Conservation (phyloP, 2,888 invertebrate genomes). For the Eilema sororculum region DNA sequence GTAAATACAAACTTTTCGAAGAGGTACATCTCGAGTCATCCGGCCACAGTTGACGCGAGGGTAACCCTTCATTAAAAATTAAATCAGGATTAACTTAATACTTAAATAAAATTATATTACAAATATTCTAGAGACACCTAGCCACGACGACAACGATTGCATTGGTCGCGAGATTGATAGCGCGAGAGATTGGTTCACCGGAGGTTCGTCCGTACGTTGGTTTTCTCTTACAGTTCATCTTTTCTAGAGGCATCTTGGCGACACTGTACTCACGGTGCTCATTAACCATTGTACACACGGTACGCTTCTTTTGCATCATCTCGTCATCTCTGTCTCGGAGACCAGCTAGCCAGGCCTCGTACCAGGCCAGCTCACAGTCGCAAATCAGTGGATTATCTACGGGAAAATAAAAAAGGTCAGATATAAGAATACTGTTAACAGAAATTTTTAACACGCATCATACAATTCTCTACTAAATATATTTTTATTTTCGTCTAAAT, state of each 20-base stretch:
- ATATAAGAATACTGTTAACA: not conserved
- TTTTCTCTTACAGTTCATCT: conserved; percentile 94
- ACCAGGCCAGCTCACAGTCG: conserved; percentile 96
- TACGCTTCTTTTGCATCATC: conserved; percentile 95
- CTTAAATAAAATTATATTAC: conserved; percentile 44
- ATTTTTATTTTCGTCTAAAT: not conserved
- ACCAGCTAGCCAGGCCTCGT: conserved; percentile 92
- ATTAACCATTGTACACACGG: conserved; percentile 92
- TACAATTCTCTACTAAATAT: too few relatives aligned
- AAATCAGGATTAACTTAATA: conserved; percentile 59
- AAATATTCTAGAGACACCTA: conserved; percentile 71
- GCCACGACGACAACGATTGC: conserved; percentile 64
- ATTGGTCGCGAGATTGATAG: conserved; percentile 62
- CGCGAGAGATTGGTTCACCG: conserved; percentile 59
- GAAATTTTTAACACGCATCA: not conserved
- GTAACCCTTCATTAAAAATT: conserved; percentile 65
- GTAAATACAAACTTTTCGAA: conserved; percentile 64
- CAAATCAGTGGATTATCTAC: conserved; percentile 96
- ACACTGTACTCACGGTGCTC: conserved; percentile 95
- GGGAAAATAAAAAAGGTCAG: conserved; percentile 31
- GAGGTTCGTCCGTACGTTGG: conserved; percentile 77
- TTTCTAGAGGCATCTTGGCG: conserved; percentile 93
- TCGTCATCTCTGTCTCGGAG: conserved; percentile 94
- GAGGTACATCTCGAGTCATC: conserved; percentile 69
- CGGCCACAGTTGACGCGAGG: conserved; percentile 83